Conservation (phyloP, 2,113 vertebrate species). For the Oophaga pumilio region DNA sequence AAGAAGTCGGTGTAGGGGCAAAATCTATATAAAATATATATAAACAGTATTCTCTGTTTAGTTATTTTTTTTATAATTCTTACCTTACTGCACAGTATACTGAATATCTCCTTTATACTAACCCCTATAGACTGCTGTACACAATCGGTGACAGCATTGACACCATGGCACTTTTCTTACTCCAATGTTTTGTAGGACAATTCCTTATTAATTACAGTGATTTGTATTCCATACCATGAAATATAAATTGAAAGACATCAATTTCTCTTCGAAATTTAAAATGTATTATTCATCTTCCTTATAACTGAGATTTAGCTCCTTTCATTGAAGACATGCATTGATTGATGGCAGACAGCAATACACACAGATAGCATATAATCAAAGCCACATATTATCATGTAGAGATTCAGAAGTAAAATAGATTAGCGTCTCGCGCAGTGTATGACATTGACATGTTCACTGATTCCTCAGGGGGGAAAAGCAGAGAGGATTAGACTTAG, state of each 20-base stretch:
- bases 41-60: too few relatives aligned
- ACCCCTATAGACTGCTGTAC: too few relatives aligned
- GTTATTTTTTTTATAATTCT: too few relatives aligned
- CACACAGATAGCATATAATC: conserved; percentile 10
- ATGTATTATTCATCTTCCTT: conserved; percentile 18
- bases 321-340: neutral
- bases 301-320: neutral
- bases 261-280: neutral
- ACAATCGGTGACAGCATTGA: too few relatives aligned
- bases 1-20: too few relatives aligned
- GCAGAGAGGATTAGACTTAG: neutral
- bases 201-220: neutral
- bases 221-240: conserved; percentile 2
- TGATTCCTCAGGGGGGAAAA: neutral
- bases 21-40: too few relatives aligned
- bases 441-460: neutral
- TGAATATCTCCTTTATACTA: too few relatives aligned
- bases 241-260: neutral
- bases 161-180: too few relatives aligned
- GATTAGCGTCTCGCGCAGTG: neutral
- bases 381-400: conserved; percentile 14
- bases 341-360: neutral
- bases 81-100: too few relatives aligned
- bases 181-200: neutral
- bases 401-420: neutral